Conservation (phyloP, 2,888 invertebrate species). For the Eupithecia insigniata region DNA sequence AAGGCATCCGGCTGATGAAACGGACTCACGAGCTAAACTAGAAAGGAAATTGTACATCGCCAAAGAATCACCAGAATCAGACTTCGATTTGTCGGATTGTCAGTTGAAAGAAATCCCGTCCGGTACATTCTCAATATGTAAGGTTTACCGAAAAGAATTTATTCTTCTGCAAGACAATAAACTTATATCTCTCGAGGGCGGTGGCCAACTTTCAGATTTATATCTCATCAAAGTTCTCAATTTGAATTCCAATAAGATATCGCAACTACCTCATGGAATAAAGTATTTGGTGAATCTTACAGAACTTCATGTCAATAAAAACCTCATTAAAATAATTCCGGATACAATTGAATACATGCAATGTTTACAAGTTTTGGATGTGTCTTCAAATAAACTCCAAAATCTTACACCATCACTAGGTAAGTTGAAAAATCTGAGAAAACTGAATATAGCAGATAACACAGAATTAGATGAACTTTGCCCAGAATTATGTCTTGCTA, state of each 20-base stretch:
- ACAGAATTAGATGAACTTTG: constrained; percentile 85
- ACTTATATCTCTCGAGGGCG: constrained; percentile 87
- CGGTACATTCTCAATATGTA: constrained; percentile 91
- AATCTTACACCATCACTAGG: constrained; percentile 86
- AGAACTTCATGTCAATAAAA: constrained; percentile 90
- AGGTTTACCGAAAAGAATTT: constrained; percentile 91
- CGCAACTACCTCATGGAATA: constrained; percentile 86
- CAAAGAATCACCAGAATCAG: constrained; percentile 90
- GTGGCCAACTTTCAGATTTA: constrained; percentile 89
- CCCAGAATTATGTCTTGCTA: constrained; percentile 86
- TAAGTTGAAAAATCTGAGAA: constrained; percentile 84
- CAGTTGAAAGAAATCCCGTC: constrained; percentile 89
- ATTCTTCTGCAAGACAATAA: constrained; percentile 88
- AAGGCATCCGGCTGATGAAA: constrained; percentile 58
- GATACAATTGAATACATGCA: constrained; percentile 86
- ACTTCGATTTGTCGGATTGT: constrained; percentile 92
- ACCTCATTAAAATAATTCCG: constrained; percentile 88
- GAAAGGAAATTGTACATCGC: constrained; percentile 80
- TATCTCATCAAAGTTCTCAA: constrained; percentile 87
- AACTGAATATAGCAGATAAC: constrained; percentile 86
- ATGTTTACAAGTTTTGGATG: constrained; percentile 87
- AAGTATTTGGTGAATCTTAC: constrained; percentile 86
- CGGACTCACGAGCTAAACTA: constrained; percentile 63
- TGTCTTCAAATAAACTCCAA: constrained; percentile 88
- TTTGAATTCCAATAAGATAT: constrained; percentile 87